Evolutionary conservation across 2,113 vertebrate species (phyloP).

Genomic region (Ginglymostoma cirratum): DNA sequence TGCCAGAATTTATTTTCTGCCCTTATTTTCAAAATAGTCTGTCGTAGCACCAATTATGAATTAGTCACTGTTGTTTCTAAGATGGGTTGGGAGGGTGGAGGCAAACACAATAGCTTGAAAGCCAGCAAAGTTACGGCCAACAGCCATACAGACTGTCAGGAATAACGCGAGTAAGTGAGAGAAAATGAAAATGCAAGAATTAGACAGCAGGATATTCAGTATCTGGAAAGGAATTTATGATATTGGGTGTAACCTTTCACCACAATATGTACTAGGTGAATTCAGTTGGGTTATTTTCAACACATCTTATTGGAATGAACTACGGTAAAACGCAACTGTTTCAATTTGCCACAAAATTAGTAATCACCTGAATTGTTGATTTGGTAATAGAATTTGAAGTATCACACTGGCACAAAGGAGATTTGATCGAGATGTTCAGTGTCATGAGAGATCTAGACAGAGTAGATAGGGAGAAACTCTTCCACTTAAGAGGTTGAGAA

Average conservation of each 20-base stretch:
- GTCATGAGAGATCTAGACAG: too few relatives aligned
- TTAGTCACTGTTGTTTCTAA: background rate
- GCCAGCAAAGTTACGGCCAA: background rate
- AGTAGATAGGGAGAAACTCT: too few relatives aligned
- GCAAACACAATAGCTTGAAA: background rate
- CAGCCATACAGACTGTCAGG: background rate
- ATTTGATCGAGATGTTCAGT: too few relatives aligned
- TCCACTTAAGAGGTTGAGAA: too few relatives aligned
- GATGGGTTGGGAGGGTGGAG: background rate
- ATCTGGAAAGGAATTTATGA: background rate
- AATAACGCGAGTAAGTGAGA: background rate
- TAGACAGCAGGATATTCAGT: background rate
- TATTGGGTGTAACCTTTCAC: background rate
- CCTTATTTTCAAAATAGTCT: background rate
- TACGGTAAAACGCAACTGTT: background rate
- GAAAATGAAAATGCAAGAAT: slow-evolving; percentile 9
- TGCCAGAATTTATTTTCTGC: background rate
- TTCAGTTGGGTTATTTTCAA: background rate
- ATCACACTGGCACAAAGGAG: background rate
- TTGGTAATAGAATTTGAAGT: background rate
- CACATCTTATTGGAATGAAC: background rate
- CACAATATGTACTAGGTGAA: background rate
- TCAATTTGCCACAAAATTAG: background rate
- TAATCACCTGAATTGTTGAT: background rate
- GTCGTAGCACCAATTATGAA: background rate